phyloP scores from a whole-genome alignment of 1,140 invertebrate species.

The Drosophila albomicans region DNA sequence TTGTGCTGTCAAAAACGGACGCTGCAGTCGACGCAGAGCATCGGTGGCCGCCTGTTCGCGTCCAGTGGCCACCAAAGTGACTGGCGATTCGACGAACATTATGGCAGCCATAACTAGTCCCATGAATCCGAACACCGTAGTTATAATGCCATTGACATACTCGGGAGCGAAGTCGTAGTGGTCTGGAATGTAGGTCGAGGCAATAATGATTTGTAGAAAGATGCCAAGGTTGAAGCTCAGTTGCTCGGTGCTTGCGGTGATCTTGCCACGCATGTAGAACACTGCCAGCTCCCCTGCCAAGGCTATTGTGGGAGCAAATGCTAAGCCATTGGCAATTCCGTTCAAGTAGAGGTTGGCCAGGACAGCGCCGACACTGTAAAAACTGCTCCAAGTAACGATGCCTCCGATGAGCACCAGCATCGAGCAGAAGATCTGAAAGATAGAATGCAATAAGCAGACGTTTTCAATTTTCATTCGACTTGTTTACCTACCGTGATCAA shows the following conservation, averaged over 20 bases:
- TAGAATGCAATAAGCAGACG: not conserved
- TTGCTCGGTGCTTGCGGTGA: conserved; percentile 41
- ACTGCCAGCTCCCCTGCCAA: conserved; percentile 53
- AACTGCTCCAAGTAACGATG: conserved; percentile 37
- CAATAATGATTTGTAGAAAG: conserved; percentile 44
- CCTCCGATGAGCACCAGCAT: conserved; percentile 51
- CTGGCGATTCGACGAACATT: conserved; percentile 58
- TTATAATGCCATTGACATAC: conserved; percentile 44
- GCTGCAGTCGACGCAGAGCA: conserved; percentile 57
- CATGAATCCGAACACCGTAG: conserved; percentile 41
- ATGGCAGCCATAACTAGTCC: conserved; percentile 32
- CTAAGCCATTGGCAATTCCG: conserved; percentile 63
- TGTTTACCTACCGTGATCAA: conserved; percentile 43
- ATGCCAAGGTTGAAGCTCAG: conserved; percentile 47
- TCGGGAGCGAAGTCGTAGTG: conserved; percentile 19
- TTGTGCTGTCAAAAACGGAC: conserved; percentile 6
- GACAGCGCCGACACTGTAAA: conserved; percentile 9
- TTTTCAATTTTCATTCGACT: too few relatives aligned
- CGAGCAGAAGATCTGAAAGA: conserved; percentile 29
- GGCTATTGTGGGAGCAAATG: conserved; percentile 59
- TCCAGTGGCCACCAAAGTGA: conserved; percentile 37
- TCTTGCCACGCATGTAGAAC: conserved; percentile 50
- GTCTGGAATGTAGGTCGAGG: not conserved
- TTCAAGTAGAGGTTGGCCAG: conserved; percentile 52
- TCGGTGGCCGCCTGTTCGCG: conserved; percentile 54